phyloP scores from a whole-genome alignment of 1,140 invertebrate genomes.

The Octopus bimaculoides region DNA sequence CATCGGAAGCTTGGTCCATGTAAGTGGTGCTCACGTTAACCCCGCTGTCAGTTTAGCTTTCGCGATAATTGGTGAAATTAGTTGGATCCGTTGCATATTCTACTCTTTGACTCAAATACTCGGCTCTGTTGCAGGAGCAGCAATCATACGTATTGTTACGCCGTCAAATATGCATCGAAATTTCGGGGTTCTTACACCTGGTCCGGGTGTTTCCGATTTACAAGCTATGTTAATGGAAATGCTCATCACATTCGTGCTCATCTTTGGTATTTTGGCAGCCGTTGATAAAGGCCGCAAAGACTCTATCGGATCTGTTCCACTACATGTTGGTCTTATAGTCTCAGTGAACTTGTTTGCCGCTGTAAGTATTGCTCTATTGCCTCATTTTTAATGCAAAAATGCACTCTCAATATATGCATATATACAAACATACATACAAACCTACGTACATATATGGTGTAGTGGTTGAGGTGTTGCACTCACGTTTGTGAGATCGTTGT shows the following conservation, averaged over 20 bases:
- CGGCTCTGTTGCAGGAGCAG: slow-evolving; percentile 41
- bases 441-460: no score
- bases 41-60: slow-evolving; percentile 50
- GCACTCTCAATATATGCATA: no score
- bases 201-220: slow-evolving; percentile 27
- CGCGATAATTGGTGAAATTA: slow-evolving; percentile 71
- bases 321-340: slow-evolving; percentile 75
- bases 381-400: no score
- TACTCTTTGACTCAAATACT: slow-evolving; percentile 43
- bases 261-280: slow-evolving; percentile 81
- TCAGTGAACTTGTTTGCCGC: slow-evolving; percentile 36
- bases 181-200: slow-evolving; percentile 34
- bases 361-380: slow-evolving; percentile 27
- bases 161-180: slow-evolving; percentile 29
- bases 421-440: no score
- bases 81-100: slow-evolving; percentile 69
- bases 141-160: slow-evolving; percentile 30
- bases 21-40: slow-evolving; percentile 54
- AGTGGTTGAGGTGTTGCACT: no score
- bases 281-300: slow-evolving; percentile 76
- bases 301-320: slow-evolving; percentile 76
- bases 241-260: slow-evolving; percentile 81
- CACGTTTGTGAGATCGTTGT: no score
- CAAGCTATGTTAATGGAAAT: slow-evolving; percentile 81
- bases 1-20: slow-evolving; percentile 33